A percentile compares a stretch with the other conserved stretches of the same genome.
Conservation (phyloP, 2,888 invertebrate genomes). For the Tromatobia lineatoria region DNA sequence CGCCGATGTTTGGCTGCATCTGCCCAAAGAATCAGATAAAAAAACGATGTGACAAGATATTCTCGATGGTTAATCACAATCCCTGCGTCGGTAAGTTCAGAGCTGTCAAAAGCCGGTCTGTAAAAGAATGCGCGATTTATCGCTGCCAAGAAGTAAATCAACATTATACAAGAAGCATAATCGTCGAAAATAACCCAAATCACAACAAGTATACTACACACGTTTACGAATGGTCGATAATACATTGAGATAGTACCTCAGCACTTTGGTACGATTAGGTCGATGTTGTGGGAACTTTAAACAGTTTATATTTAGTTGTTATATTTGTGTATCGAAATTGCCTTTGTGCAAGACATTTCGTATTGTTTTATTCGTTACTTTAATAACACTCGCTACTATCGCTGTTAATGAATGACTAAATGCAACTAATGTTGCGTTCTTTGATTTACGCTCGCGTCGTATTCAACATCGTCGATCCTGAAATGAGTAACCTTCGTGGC, state of each 20-base stretch:
- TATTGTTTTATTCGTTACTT: slow-evolving; percentile 33
- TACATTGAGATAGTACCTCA: slow-evolving; percentile 56
- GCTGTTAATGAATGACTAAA: slow-evolving; percentile 27
- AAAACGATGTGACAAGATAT: slow-evolving; percentile 95
- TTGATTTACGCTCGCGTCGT: slow-evolving; percentile 12
- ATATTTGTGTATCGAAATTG: slow-evolving; percentile 52
- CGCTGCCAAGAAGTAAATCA: not conserved
- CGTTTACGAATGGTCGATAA: slow-evolving; percentile 51
- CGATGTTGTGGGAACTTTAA: slow-evolving; percentile 69
- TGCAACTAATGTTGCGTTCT: slow-evolving; percentile 1
- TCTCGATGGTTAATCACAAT: slow-evolving; percentile 96
- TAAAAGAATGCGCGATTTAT: slow-evolving; percentile 17
- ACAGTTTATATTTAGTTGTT: slow-evolving; percentile 52
- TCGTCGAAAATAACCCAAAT: slow-evolving; percentile 24
- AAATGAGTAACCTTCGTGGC: slow-evolving; percentile 5
- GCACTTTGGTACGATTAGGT: slow-evolving; percentile 67
- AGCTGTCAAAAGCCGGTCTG: not conserved
- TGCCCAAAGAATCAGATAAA: slow-evolving; percentile 96
- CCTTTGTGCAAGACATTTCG: slow-evolving; percentile 34
- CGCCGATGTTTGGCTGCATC: slow-evolving; percentile 97
- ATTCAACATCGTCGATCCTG: slow-evolving; percentile 46
- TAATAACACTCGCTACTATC: slow-evolving; percentile 14
- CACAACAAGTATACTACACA: slow-evolving; percentile 56
- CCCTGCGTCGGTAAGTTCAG: slow-evolving; percentile 95
- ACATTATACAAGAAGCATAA: not conserved